Evolutionary conservation across 2,797 vertebrate genomes (phyloP), one percentile per base, ranked within the genome.

Genomic region (Octomys mimax): DNA sequence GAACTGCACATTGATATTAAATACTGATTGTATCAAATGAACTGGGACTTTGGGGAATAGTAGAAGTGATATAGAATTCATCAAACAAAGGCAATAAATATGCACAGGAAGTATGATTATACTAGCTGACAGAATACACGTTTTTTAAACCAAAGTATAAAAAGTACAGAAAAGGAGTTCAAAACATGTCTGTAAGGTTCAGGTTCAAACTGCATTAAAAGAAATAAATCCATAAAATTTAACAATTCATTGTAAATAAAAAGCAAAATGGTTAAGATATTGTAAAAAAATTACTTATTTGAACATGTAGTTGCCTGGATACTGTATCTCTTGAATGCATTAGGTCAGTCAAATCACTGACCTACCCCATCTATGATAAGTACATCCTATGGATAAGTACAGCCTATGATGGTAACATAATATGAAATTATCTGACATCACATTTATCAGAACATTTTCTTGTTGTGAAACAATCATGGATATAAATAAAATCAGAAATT

Each of bases 11-110:
- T 24, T 94, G 68, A 92, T 66, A 80, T 52, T 22, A 94, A 93
- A 92, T 89, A 77, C 16, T 92, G 18, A 85, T 96, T 96, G 54
- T n/a, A 93, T 94, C 94, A 96, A 81, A 97, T 96, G 97, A 96
- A 21, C 5, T 85, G n/a, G 93, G 96, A 71, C 64, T 78, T 78
- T 85, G 89, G 61, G 70, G 28, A 97, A 87, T 0, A 26, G 61
- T 36, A 75, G 64, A 97, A 96, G 75, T 87, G 52, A 12, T 84
- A 83, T 0, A n/a, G 64, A 92, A 92, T 78, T 97, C 94, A 94
- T 93, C 64, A 92, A 96, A 92, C 22, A 83, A 3, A 39, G 82
- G n/a, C 33, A 94, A 61, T 95, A 70, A 97, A 97, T 92, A 97
- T 93, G 31, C 11, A 94, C 93, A 39, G 80, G 6, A 5, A 73